Conservation (phyloP, 2,888 invertebrate genomes). For the Athalia rosae region DNA sequence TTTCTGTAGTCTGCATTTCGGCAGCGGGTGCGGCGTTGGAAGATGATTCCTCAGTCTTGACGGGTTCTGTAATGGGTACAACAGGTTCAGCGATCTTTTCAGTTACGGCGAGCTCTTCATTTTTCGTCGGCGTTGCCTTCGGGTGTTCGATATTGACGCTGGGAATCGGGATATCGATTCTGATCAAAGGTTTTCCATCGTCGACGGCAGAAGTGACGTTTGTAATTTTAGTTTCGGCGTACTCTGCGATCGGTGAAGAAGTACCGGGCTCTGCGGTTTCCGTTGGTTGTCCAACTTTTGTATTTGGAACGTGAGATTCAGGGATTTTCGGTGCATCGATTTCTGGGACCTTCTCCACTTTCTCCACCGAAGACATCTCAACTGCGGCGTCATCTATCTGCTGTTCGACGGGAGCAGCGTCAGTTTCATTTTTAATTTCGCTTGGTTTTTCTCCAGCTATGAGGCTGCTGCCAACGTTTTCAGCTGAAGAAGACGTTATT, state of each 20-base stretch:
- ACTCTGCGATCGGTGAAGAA: too few relatives aligned
- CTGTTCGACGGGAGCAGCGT: background rate
- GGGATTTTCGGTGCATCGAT: slow-evolving; percentile 5
- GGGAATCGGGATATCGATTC: background rate
- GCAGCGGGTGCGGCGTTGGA: background rate
- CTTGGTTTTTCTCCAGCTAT: slow-evolving; percentile 62
- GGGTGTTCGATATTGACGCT: background rate
- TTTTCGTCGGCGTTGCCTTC: slow-evolving; percentile 1
- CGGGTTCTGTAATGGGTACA: background rate
- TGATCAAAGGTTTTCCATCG: background rate
- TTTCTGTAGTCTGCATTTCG: background rate
- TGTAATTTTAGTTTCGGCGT: too few relatives aligned
- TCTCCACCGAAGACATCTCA: slow-evolving; percentile 5
- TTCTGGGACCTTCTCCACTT: background rate
- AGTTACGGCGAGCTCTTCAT: background rate
- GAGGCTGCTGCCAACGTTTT: slow-evolving; percentile 61
- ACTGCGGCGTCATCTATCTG: background rate
- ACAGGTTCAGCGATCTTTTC: slow-evolving; percentile 5
- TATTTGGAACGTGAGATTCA: background rate
- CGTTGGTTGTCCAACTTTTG: background rate
- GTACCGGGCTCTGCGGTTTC: background rate
- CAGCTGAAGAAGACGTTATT: slow-evolving; percentile 45
- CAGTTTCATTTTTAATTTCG: slow-evolving; percentile 25
- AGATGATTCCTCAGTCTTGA: too few relatives aligned
- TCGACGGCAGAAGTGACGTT: too few relatives aligned